Evolutionary conservation across 2,888 invertebrate species (phyloP).

Genomic region (Cinara cedri): DNA sequence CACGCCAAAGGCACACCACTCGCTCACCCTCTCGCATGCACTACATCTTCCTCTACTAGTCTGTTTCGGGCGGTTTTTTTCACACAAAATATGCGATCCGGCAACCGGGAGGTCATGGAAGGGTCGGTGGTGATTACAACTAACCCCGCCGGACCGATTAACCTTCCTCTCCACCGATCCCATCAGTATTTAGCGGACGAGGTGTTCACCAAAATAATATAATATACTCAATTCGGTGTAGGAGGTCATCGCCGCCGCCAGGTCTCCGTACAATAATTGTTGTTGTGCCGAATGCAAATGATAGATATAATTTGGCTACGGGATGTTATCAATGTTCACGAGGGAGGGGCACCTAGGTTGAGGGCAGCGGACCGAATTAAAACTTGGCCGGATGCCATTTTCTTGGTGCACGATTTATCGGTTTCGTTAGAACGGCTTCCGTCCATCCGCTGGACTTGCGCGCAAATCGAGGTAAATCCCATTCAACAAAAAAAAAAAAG

Average conservation of each 20-base stretch:
- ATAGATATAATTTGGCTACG: conserved; percentile 47
- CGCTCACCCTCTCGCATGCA: background rate
- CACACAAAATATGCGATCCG: background rate
- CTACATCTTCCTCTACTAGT: background rate
- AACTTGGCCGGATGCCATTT: conserved; percentile 50
- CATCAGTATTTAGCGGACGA: too few relatives aligned
- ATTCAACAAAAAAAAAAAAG: too few relatives aligned
- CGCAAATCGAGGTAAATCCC: background rate
- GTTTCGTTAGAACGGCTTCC: conserved; percentile 47
- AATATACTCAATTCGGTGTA: background rate
- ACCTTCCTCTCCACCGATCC: too few relatives aligned
- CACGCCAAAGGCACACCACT: background rate
- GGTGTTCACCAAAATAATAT: background rate
- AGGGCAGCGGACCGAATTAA: conserved; percentile 44
- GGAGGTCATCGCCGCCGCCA: background rate
- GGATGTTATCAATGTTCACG: background rate
- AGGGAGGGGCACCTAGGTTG: too few relatives aligned
- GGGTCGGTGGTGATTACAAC: background rate
- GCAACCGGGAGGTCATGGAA: background rate
- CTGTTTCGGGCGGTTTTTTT: conserved; percentile 14
- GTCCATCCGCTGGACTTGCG: background rate
- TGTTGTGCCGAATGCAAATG: conserved; percentile 33
- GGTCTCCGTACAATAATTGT: background rate
- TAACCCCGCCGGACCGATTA: background rate
- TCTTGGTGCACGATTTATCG: conserved; percentile 45